Evolutionary conservation across 2,888 invertebrate genomes (phyloP).

Genomic region (Taenaris catops): DNA sequence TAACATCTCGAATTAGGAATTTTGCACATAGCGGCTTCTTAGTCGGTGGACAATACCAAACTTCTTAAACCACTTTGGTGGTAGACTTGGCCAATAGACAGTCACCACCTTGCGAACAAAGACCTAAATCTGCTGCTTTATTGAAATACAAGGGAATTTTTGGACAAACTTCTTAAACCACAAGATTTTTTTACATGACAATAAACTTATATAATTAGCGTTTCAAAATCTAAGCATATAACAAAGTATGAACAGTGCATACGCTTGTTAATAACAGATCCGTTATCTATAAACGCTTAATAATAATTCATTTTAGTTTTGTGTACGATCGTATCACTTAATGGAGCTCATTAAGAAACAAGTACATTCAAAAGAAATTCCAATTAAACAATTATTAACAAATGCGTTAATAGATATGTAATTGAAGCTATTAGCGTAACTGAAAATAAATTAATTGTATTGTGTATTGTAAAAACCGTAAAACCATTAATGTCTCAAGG

Average conservation of each 20-base stretch:
- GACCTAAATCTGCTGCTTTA: no score
- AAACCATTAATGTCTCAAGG: conserved; percentile 12
- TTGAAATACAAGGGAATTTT: no score
- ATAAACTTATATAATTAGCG: background rate
- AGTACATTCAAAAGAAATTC: conserved; percentile 7
- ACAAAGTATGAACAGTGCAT: background rate
- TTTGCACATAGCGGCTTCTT: no score
- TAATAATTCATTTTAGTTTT: conserved; percentile 5
- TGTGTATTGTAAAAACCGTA: conserved; percentile 10
- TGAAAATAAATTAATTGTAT: conserved; percentile 22
- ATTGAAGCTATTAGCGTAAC: conserved; percentile 18
- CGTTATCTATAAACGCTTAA: conserved; percentile 1
- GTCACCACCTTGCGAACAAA: no score
- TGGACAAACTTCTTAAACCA: no score
- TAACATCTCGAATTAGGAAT: no score
- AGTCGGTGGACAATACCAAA: no score
- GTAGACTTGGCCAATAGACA: no score
- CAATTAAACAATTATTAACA: conserved; percentile 10
- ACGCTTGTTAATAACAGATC: background rate
- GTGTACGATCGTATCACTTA: conserved; percentile 3
- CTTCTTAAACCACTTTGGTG: no score
- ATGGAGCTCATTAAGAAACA: conserved; percentile 7
- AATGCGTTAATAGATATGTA: conserved; percentile 17
- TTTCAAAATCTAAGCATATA: no score
- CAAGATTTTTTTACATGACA: background rate